phyloP scores from a whole-genome alignment of 2,888 invertebrate genomes.

The Tribolium freemani region DNA sequence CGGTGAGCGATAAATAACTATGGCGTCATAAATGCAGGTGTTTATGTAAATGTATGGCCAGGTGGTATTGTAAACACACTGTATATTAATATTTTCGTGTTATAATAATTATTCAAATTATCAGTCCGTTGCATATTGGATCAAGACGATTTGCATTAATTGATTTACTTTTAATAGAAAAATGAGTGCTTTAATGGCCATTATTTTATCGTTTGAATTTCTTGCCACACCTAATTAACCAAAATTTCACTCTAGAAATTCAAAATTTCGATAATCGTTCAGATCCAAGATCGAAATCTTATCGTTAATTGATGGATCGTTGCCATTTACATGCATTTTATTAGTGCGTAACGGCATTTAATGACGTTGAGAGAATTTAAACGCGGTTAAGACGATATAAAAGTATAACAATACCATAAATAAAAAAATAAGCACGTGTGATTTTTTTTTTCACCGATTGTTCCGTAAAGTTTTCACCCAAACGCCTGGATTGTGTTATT shows the following conservation, averaged over 20 bases:
- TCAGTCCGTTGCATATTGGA: constrained; percentile 10
- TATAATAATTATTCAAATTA: constrained; percentile 13
- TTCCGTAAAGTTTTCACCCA: neutral
- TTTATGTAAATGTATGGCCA: too few species aligned
- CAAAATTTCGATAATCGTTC: neutral
- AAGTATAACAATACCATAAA: neutral
- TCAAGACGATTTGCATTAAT: constrained; percentile 16
- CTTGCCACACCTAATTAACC: neutral
- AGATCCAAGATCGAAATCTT: neutral
- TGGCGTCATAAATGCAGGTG: too few species aligned
- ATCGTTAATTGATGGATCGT: neutral
- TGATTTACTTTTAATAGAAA: neutral
- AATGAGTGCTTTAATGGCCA: neutral
- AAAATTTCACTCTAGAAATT: neutral
- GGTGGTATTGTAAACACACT: too few species aligned
- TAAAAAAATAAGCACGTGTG: neutral
- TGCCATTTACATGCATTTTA: neutral
- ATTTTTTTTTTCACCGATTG: neutral
- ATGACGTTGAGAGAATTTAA: neutral
- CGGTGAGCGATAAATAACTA: too few species aligned
- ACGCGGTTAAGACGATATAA: neutral
- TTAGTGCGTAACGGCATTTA: neutral
- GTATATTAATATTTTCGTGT: too few species aligned
- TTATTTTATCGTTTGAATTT: neutral
- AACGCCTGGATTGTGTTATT: too few species aligned